Base-by-base conservation (phyloP, 2,888 invertebrate genomes). In the Agrypnus murinus region DNA sequence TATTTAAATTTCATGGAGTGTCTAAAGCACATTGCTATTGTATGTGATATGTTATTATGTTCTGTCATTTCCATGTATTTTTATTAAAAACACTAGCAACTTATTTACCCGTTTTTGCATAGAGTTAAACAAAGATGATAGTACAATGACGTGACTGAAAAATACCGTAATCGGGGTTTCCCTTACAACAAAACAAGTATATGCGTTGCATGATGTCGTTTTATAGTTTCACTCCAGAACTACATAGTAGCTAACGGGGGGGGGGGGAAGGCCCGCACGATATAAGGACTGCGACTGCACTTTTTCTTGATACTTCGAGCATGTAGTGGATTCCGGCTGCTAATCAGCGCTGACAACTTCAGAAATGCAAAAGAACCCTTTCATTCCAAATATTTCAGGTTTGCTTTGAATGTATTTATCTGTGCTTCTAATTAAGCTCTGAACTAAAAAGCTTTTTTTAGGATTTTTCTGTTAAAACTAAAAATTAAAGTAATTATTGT, bases 1-100 rank as follows among this genome's bases (percentile, higher is more conserved):
- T 65, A 45, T 65, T 65, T 65, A 65, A 65, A 65, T 65, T 65
- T 65, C 65, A 65, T 65, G 46, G 58, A 65, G 46, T 65, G 65
- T 58, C 65, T 38, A 45, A 34, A 58, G 48, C 65, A 65, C 65
- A 45, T 58, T 65, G 65, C 46, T 55, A 45, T 53, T 65, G 57
- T 65, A 58, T 58, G 45, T 32, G 55, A 65, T 65, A 65, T 65
- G 58, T 36, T 58, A 46, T 65, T 58, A 48, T 46, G 19, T 12
- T 10, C 46, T 34, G 48, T 57, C 55, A 17, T 65, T 58, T 48
- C 46, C 58, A 58, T 58, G 17, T 40, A 53, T 43, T 64, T 53
- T 55, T 55, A 40, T 64, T 64, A 48, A 25, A 25, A 45, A 10
- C 1, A 1, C 31, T n/a, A 32, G 25, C 4, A 10, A n/a, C n/a